Percentiles rank a stretch among this genome's conserved stretches.
Evolutionary conservation across 2,888 invertebrate genomes (phyloP).

Genomic region (Listrodromus nycthemerus): DNA sequence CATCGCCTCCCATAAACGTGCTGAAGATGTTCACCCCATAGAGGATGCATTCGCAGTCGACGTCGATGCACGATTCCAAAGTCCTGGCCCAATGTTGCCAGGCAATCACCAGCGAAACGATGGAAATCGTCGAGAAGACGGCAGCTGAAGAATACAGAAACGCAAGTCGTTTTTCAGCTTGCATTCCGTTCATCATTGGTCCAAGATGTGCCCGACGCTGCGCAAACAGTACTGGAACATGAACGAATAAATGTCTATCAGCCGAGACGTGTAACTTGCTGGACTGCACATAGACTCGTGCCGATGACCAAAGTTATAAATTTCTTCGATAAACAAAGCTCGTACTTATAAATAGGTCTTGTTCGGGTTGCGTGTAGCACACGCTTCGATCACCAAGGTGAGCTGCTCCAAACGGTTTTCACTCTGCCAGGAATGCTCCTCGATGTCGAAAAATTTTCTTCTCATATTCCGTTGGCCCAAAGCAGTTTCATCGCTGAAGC

Average conservation of each 20-base stretch:
- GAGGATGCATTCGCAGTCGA: conserved; percentile 84
- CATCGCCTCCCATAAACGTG: conserved; percentile 83
- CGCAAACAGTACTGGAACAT: conserved; percentile 17
- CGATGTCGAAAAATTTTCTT: neutral
- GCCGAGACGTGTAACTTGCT: neutral
- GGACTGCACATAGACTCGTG: conserved; percentile 4
- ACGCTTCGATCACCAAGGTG: conserved; percentile 8
- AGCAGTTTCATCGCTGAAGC: neutral
- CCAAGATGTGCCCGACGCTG: neutral
- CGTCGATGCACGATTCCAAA: conserved; percentile 78
- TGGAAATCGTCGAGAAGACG: conserved; percentile 75
- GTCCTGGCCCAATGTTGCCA: conserved; percentile 84
- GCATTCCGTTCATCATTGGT: conserved; percentile 73
- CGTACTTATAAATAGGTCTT: conserved; percentile 67
- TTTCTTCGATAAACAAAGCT: conserved; percentile 59
- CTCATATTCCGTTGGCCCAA: neutral
- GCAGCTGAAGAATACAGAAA: conserved; percentile 74
- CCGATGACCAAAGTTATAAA: conserved; percentile 55
- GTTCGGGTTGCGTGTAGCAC: conserved; percentile 48
- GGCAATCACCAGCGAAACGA: conserved; percentile 75
- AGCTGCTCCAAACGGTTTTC: neutral
- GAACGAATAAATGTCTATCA: conserved; percentile 11
- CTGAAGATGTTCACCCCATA: conserved; percentile 81
- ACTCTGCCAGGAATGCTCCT: neutral
- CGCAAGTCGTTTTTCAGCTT: conserved; percentile 75